Evolutionary conservation across 2,888 invertebrate genomes (phyloP), one percentile per base, ranked within the genome.

Genomic region (Nephrotoma guestfalica): DNA sequence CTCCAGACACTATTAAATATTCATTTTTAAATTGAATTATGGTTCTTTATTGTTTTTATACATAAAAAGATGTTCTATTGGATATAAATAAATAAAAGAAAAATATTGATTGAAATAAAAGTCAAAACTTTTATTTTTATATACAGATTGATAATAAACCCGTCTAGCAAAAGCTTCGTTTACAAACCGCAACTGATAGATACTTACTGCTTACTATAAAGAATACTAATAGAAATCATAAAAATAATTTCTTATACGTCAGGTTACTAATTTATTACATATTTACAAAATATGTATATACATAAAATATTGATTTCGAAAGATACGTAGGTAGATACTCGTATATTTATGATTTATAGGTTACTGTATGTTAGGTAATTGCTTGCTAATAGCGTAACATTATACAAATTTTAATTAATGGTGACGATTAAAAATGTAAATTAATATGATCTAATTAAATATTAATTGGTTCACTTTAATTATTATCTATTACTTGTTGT

Each of bases 1-100:
- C 87, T 86, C 87, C 42, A 86, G 87, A 86, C 57, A 84, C 86
- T 86, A 86, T 87, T 87, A 87, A 87, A 87, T 87, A 86, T 87
- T 85, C 85, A 87, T 87, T 87, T 71, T 71, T 71, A 83, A 45
- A 87, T 87, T 87, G 87, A 87, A 83, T 87, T 87, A 87, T 87
- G 86, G 86, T 51, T 57, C 45, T 86, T 86, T 71, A 40, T 86
- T 43, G 30, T 71, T 71, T 71, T 13, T 45, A 7, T 18, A 85
- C 30, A 45, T 85, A 18, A 42, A 45, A 43, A 43, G 45, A 85
- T 85, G 30, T 85, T 85, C 7, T 30, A 71, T 30, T 30, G 18
- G 45, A 30, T 45, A 42, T 43, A 43, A 43, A 43, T 43, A 43
- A 85, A 42, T 85, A 85, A 42, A 40, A 83, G 30, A 15, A 15